Percentiles rank a stretch among this genome's conserved stretches.
phyloP scores from a whole-genome alignment of 2,113 vertebrate species.

The Gavia stellata region DNA sequence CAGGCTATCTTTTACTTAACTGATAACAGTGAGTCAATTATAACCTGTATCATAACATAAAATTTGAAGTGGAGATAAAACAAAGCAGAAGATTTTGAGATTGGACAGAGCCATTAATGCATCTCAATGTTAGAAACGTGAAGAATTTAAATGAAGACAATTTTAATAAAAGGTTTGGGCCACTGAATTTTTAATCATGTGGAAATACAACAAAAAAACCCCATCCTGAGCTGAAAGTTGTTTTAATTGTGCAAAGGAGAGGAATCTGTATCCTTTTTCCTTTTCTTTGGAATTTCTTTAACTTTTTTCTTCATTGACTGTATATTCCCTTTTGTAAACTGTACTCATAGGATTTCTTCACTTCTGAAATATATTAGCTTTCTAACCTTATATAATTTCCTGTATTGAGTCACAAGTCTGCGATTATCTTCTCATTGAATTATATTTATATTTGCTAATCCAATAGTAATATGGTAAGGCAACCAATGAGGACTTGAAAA shows the following conservation, averaged over 20 bases:
- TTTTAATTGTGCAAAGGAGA: neutral
- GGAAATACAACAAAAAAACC: neutral
- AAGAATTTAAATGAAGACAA: neutral
- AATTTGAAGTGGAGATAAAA: neutral
- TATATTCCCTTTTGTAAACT: neutral
- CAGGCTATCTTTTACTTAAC: neutral
- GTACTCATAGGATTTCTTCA: neutral
- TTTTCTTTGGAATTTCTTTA: neutral
- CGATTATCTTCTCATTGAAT: neutral
- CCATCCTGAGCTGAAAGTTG: neutral
- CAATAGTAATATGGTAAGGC: neutral
- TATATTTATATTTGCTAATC: neutral
- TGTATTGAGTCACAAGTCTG: neutral
- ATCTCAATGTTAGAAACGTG: neutral
- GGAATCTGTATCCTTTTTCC: neutral
- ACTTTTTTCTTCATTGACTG: neutral
- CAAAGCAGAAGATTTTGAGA: neutral
- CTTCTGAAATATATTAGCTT: neutral
- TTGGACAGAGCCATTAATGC: neutral
- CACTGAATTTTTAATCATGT: neutral
- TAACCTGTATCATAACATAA: neutral
- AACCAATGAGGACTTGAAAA: neutral
- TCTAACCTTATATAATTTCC: neutral
- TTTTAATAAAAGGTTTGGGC: neutral
- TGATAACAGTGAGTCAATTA: neutral